These are phyloP conservation scores for Denticeps clupeoides DNA, from an alignment of 2,797 vertebrate genomes.

Conservation along the genomic window DNA sequence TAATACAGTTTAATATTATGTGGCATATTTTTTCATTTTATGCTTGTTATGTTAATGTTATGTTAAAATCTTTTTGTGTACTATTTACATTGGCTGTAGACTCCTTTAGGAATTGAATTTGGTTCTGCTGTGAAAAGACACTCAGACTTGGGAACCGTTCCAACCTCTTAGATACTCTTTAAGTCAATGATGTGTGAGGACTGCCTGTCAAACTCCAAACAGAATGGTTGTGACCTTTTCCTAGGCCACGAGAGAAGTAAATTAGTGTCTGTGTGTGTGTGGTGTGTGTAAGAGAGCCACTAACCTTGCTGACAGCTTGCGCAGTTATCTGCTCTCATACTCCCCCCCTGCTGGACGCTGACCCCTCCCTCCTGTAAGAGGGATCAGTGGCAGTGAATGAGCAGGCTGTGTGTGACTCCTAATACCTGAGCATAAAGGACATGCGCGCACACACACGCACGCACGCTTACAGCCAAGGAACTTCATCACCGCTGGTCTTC, in stretches of 20 bases:
- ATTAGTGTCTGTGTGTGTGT: neutral
- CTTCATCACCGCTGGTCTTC: neutral
- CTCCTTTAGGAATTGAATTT: no score
- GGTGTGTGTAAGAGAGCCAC: neutral
- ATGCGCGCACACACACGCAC: neutral
- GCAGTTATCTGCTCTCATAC: neutral
- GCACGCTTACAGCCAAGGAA: neutral
- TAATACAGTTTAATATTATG: no score
- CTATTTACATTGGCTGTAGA: no score
- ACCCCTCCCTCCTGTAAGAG: constrained; percentile 36
- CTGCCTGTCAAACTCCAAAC: neutral
- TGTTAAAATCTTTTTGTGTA: no score
- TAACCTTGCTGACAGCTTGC: no score
- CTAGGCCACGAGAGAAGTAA: neutral
- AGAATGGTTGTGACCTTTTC: constrained; percentile 22
- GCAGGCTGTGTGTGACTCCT: constrained; percentile 28
- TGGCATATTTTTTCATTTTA: no score
- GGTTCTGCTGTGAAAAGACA: no score
- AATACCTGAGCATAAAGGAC: no score
- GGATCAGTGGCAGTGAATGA: constrained; percentile 61
- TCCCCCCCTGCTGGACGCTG: constrained; percentile 9
- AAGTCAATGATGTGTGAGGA: constrained; percentile 5
- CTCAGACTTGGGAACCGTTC: no score
- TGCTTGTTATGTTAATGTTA: no score
- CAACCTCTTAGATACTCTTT: no score